Conservation (phyloP, 2,888 invertebrate genomes). For the Drosophila subquinaria region DNA sequence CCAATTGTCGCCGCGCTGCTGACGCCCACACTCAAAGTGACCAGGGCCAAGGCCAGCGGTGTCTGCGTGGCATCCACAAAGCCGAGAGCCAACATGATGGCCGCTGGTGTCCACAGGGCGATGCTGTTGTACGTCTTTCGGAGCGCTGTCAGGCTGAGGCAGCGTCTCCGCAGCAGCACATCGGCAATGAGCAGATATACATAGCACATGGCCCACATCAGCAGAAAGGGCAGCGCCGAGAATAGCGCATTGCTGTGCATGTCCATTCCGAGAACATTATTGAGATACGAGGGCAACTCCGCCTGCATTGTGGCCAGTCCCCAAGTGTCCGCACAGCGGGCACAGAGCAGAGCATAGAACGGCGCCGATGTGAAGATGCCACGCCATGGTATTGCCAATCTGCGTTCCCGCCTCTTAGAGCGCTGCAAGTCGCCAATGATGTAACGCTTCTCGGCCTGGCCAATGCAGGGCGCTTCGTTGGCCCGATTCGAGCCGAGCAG, state of each 20-base stretch:
- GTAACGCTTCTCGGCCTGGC: slow-evolving; percentile 87
- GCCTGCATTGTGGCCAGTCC: slow-evolving; percentile 90
- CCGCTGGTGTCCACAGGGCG: slow-evolving; percentile 86
- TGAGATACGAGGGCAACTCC: slow-evolving; percentile 89
- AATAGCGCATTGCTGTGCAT: slow-evolving; percentile 87
- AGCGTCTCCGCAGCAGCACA: slow-evolving; percentile 83
- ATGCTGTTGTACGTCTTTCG: slow-evolving; percentile 80
- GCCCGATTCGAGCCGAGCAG: slow-evolving; percentile 88
- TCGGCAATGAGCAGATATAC: slow-evolving; percentile 86
- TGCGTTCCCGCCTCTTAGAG: slow-evolving; percentile 58
- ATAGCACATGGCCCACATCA: slow-evolving; percentile 85
- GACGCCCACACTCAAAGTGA: slow-evolving; percentile 87
- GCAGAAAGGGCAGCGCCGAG: slow-evolving; percentile 87
- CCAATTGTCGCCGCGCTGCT: slow-evolving; percentile 85
- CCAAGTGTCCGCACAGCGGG: slow-evolving; percentile 89
- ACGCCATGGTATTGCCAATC: slow-evolving; percentile 88
- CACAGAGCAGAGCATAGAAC: slow-evolving; percentile 87
- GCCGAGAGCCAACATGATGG: slow-evolving; percentile 86
- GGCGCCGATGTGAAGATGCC: slow-evolving; percentile 89
- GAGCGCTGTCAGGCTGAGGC: slow-evolving; percentile 82
- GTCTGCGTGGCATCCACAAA: slow-evolving; percentile 84
- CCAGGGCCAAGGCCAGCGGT: slow-evolving; percentile 85
- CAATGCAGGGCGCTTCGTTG: slow-evolving; percentile 87
- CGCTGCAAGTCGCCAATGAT: slow-evolving; percentile 86
- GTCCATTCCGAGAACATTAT: slow-evolving; percentile 87